These are phyloP conservation scores for Pristionchus fissidentatus DNA, from an alignment of 2,888 invertebrate species.

Conservation along the genomic window DNA sequence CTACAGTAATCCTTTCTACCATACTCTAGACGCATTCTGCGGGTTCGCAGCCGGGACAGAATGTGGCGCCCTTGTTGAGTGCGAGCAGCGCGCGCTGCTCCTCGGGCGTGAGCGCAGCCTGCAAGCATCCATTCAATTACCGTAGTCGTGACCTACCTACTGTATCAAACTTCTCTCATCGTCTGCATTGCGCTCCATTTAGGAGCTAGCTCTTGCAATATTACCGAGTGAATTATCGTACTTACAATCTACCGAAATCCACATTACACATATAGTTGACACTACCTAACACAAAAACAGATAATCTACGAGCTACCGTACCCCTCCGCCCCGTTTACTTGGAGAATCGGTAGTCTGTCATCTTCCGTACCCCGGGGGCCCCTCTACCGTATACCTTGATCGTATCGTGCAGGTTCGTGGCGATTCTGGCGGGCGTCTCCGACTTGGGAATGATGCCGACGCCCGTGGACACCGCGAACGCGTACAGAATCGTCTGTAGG, in stretches of 20 bases:
- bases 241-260: background rate
- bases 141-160: background rate
- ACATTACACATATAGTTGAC: background rate
- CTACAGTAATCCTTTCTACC: conserved; percentile 1
- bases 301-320: background rate
- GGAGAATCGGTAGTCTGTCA: background rate
- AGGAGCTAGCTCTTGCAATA: no score
- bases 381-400: conserved; percentile 38
- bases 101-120: conserved; percentile 54
- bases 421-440: conserved; percentile 53
- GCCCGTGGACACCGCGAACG: conserved; percentile 58
- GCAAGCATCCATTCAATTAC: background rate
- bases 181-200: no score
- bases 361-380: background rate
- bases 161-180: no score
- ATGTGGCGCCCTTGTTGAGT: conserved; percentile 54
- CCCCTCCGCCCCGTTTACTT: background rate
- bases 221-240: background rate
- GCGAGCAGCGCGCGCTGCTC: conserved; percentile 53
- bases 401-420: conserved; percentile 38
- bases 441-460: conserved; percentile 64
- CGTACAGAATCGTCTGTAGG: conserved; percentile 59
- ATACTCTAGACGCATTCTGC: conserved; percentile 55
- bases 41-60: conserved; percentile 57
- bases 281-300: background rate